A percentile compares a stretch with the other conserved stretches of the same genome.
Evolutionary conservation across 2,797 vertebrate species (phyloP).

Genomic region (Cynodonichthys magdalenae): DNA sequence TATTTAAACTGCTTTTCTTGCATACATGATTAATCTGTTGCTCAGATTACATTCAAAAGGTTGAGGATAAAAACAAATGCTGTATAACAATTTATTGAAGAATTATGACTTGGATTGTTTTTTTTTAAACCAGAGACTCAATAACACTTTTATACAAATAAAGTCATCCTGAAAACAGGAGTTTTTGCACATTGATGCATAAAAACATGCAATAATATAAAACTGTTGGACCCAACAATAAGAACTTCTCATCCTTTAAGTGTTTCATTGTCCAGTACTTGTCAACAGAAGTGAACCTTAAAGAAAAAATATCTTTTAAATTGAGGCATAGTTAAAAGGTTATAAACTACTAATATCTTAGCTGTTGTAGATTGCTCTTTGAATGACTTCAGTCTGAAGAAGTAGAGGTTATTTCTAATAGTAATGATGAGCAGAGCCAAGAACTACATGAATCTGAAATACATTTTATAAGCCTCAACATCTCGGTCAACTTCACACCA

Average conservation of each 20-base stretch:
- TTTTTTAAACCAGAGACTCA: constrained; percentile 38
- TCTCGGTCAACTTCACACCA: neutral
- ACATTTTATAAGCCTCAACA: no score
- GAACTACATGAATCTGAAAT: no score
- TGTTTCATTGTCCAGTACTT: neutral
- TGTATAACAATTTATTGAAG: constrained; percentile 66
- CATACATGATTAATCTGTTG: constrained; percentile 85
- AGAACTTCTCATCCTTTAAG: constrained; percentile 11
- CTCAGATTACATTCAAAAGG: constrained; percentile 82
- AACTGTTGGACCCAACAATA: constrained; percentile 35
- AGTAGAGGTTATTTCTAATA: neutral
- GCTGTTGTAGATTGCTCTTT: neutral
- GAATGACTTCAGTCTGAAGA: neutral
- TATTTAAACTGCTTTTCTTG: constrained; percentile 88
- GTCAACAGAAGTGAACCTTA: neutral
- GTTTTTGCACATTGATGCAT: constrained; percentile 37
- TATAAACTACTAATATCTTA: no score
- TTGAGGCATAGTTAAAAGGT: neutral
- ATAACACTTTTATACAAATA: constrained; percentile 59
- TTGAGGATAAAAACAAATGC: constrained; percentile 68
- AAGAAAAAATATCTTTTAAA: neutral
- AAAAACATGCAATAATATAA: constrained; percentile 57
- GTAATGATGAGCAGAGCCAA: neutral
- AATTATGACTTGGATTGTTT: constrained; percentile 20
- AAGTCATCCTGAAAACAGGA: constrained; percentile 40